Evolutionary conservation across 2,797 vertebrate species (phyloP).

Genomic region (Falco peregrinus): DNA sequence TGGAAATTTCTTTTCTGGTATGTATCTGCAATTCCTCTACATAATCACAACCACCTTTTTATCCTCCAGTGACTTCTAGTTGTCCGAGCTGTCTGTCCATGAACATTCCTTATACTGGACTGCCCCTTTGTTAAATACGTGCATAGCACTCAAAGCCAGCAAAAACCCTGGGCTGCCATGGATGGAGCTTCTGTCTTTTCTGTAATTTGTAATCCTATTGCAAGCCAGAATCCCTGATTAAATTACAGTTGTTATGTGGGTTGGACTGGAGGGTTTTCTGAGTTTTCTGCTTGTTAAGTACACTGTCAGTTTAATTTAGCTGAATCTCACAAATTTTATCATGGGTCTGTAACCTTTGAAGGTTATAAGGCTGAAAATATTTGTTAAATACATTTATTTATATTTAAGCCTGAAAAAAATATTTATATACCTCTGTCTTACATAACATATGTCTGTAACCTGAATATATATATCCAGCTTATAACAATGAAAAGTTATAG

Average conservation of each 20-base stretch:
- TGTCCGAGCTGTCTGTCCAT: neutral
- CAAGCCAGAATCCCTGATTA: constrained; percentile 10
- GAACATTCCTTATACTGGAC: neutral
- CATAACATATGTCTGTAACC: neutral
- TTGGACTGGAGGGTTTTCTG: neutral
- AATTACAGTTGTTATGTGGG: constrained; percentile 7
- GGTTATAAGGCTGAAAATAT: neutral
- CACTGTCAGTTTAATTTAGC: neutral
- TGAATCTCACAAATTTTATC: neutral
- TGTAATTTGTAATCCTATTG: constrained; percentile 6
- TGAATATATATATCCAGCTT: neutral
- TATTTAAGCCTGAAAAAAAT: neutral
- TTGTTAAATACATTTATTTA: neutral
- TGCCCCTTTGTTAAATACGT: neutral
- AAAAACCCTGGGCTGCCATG: neutral
- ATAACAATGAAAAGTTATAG: neutral
- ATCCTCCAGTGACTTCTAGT: neutral
- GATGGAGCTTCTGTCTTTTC: neutral
- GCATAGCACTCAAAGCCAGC: neutral
- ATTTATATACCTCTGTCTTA: neutral
- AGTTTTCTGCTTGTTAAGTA: constrained; percentile 5
- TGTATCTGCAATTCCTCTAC: neutral
- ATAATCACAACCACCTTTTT: neutral
- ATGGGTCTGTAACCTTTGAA: neutral
- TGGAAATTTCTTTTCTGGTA: neutral